These are phyloP conservation scores for Villa cingulata DNA, from an alignment of 2,888 invertebrate genomes.

Conservation along the genomic window DNA sequence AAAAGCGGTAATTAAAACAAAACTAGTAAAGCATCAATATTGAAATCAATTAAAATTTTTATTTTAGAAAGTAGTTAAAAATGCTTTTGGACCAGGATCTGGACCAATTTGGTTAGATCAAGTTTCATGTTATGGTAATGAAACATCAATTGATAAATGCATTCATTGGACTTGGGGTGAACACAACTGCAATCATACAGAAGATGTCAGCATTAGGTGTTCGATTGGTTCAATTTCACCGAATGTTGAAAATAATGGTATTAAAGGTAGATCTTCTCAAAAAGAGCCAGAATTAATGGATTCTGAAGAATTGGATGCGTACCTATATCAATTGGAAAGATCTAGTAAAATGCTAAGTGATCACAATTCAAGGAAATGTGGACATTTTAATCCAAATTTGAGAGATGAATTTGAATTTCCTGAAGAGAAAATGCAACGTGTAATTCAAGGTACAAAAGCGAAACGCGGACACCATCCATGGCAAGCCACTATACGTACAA, in stretches of 20 bases:
- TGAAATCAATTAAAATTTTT: not conserved
- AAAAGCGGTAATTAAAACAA: slow-evolving; percentile 24
- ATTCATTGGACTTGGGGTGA: slow-evolving; percentile 52
- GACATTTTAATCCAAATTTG: slow-evolving; percentile 32
- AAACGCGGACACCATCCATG: slow-evolving; percentile 56
- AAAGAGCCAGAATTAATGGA: slow-evolving; percentile 1
- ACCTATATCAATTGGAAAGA: slow-evolving; percentile 23
- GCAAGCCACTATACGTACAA: slow-evolving; percentile 56
- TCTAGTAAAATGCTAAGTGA: slow-evolving; percentile 29
- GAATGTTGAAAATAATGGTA: slow-evolving; percentile 14
- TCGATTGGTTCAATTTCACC: slow-evolving; percentile 18
- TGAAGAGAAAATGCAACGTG: slow-evolving; percentile 40
- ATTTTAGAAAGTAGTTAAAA: slow-evolving; percentile 26
- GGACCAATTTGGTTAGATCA: slow-evolving; percentile 62
- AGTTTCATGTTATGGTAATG: slow-evolving; percentile 53
- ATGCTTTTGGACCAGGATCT: slow-evolving; percentile 32
- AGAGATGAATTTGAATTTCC: slow-evolving; percentile 33
- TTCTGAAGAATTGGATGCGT: slow-evolving; percentile 12
- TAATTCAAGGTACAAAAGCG: slow-evolving; percentile 48
- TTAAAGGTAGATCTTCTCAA: not conserved
- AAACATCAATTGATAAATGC: slow-evolving; percentile 48
- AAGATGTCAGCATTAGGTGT: slow-evolving; percentile 51
- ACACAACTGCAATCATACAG: slow-evolving; percentile 57
- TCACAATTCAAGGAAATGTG: slow-evolving; percentile 37
- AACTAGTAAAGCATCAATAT: not conserved